These are phyloP conservation scores for Pipistrellus nathusii DNA, from an alignment of 2,797 vertebrate genomes.

Conservation along the genomic window DNA sequence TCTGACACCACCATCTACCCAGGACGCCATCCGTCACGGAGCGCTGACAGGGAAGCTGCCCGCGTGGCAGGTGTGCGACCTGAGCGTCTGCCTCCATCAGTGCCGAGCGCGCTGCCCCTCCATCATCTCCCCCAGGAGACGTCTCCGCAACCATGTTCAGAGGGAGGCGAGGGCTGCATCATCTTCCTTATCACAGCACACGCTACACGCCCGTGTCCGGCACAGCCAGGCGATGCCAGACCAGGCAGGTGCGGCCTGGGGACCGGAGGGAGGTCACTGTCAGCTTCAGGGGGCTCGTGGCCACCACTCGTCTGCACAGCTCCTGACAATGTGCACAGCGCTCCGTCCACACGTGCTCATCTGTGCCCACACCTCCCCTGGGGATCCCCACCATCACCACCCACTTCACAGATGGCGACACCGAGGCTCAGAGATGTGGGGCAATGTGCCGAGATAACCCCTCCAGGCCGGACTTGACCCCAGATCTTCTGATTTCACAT, in stretches of 20 bases:
- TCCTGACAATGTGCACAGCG: background rate
- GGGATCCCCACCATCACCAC: accelerated
- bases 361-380: background rate
- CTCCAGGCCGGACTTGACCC: background rate
- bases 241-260: accelerated
- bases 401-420: background rate
- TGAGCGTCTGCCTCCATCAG: background rate
- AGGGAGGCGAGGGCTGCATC: slow-evolving; percentile 53
- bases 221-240: background rate
- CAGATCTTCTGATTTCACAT: background rate
- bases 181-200: background rate
- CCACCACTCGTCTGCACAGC: background rate
- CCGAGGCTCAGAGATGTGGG: background rate
- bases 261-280: accelerated
- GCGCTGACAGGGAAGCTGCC: background rate
- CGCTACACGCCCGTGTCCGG: background rate
- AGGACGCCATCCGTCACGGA: background rate
- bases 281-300: accelerated
- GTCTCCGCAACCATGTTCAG: slow-evolving; percentile 61
- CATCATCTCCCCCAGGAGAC: background rate
- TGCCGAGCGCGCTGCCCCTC: accelerated
- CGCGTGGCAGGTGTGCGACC: background rate
- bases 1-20: slow-evolving; percentile 32
- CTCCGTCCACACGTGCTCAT: background rate
- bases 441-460: background rate